Percentiles rank a stretch among this genome's conserved stretches.
Conservation (phyloP, 2,113 vertebrate genomes). For the Peromyscus polionotus region DNA sequence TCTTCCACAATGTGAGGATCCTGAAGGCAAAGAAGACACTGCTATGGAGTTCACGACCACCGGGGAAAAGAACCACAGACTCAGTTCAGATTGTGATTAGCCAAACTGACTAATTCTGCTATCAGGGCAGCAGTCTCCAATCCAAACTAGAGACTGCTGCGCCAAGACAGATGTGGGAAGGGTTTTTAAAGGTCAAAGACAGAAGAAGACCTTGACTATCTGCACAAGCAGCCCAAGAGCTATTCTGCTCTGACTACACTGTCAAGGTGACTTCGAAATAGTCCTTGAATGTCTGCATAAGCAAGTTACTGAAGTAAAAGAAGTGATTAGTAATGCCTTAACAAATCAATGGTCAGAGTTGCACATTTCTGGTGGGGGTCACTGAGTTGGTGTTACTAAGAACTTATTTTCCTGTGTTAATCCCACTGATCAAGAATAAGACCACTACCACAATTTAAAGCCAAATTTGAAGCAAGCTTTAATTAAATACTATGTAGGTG, state of each 20-base stretch:
- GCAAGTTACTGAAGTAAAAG: not conserved
- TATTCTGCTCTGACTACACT: not conserved
- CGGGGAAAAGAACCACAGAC: not conserved
- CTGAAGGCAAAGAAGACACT: not conserved
- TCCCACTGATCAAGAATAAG: too few species aligned
- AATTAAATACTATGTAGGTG: too few species aligned
- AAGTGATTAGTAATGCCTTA: not conserved
- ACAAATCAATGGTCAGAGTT: not conserved
- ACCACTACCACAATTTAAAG: too few species aligned
- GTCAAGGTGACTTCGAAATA: not conserved
- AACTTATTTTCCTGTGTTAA: not conserved
- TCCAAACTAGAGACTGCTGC: not conserved
- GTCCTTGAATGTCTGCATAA: not conserved
- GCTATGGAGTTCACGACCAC: not conserved
- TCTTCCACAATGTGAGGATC: not conserved
- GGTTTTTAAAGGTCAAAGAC: not conserved
- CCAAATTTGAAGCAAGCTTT: too few species aligned
- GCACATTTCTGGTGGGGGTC: not conserved
- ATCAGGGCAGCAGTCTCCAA: not conserved
- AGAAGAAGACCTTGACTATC: not conserved
- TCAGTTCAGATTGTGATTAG: not conserved
- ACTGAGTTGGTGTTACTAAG: not conserved
- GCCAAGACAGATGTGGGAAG: not conserved
- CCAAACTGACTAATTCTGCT: not conserved
- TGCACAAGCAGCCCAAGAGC: not conserved